Evolutionary conservation across 2,113 vertebrate genomes (phyloP).

Genomic region (Ameiurus melas): DNA sequence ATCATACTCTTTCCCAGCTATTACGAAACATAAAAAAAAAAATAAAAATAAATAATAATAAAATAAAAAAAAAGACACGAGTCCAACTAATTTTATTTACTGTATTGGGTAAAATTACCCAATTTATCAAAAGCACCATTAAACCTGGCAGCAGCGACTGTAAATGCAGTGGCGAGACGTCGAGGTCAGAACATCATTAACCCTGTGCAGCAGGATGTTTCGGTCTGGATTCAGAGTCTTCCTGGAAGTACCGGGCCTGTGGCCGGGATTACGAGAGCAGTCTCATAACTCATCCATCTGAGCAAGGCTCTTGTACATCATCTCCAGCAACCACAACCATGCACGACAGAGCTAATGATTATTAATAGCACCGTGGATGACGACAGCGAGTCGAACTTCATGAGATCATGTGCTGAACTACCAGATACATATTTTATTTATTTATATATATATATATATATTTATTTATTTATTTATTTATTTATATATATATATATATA

Average conservation of each 20-base stretch:
- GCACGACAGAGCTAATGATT: neutral
- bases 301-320: neutral
- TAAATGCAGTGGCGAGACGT: neutral
- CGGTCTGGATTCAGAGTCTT: neutral
- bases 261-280: neutral
- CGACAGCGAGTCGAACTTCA: neutral
- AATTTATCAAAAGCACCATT: neutral
- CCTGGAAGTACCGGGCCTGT: neutral
- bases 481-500: too few species aligned
- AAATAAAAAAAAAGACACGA: neutral
- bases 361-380: neutral
- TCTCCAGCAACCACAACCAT: neutral
- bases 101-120: neutral
- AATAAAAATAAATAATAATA: too few species aligned
- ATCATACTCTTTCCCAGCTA: neutral
- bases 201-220: neutral
- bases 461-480: too few species aligned
- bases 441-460: too few species aligned
- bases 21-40: neutral
- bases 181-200: constrained; percentile 4
- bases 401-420: neutral
- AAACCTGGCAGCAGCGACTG: constrained; percentile 11
- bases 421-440: neutral
- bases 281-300: neutral
- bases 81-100: neutral